These are phyloP conservation scores for Chloroceryle amazona DNA, from an alignment of 2,797 vertebrate species.

Conservation along the genomic window DNA sequence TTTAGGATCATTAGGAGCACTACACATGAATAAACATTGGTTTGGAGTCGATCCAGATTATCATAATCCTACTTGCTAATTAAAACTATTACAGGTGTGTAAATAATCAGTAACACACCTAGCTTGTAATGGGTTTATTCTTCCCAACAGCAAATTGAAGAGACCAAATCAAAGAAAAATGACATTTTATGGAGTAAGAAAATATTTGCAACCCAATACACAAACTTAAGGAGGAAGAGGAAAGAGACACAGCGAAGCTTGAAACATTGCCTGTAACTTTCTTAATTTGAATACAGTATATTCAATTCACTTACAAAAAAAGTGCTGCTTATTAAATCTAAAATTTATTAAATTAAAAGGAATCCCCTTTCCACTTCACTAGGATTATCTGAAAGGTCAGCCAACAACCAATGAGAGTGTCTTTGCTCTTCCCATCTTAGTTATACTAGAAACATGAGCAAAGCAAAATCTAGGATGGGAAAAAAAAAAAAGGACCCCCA, in stretches of 20 bases:
- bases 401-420: not conserved
- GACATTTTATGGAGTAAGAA: not conserved
- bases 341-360: constrained; percentile 14
- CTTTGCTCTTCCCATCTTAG: not conserved
- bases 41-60: not conserved
- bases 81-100: not conserved
- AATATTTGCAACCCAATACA: not conserved
- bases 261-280: not conserved
- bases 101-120: not conserved
- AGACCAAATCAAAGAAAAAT: not conserved
- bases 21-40: not conserved
- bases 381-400: constrained; percentile 51
- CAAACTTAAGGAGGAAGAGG: not conserved
- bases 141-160: not conserved
- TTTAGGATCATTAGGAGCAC: not conserved
- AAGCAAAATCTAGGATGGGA: not conserved
- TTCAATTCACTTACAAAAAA: not conserved
- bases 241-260: not conserved
- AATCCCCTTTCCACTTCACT: constrained; percentile 30
- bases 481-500: not conserved
- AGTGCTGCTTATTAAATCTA: not conserved
- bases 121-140: not conserved
- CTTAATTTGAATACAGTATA: not conserved
- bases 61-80: not conserved
- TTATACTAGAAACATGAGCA: not conserved